Conservation (phyloP, 2,113 vertebrate species). For the Elephantulus edwardii region DNA sequence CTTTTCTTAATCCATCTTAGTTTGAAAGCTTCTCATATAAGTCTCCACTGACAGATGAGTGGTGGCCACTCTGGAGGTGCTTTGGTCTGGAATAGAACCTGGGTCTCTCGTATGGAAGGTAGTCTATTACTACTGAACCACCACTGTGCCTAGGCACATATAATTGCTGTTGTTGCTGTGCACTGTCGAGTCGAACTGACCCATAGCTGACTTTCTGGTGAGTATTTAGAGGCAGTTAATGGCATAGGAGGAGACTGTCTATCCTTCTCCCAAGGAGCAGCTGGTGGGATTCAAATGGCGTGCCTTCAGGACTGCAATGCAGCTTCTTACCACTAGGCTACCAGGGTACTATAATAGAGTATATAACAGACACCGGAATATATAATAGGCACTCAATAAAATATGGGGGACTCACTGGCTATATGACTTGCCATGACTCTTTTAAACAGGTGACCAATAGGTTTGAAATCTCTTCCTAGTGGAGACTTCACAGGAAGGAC, state of each 20-base stretch:
- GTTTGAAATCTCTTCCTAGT: not conserved
- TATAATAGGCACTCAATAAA: not conserved
- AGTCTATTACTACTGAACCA: not conserved
- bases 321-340: no score
- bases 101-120: not conserved
- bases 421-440: not conserved
- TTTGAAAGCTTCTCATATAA: not conserved
- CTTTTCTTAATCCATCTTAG: not conserved
- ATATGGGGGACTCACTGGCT: not conserved
- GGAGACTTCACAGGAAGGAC: not conserved
- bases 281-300: no score
- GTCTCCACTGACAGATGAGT: not conserved
- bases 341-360: no score
- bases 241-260: no score
- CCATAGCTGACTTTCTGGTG: no score
- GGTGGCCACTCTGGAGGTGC: no score
- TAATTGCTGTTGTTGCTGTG: no score
- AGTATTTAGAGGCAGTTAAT: no score
- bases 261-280: no score
- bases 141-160: not conserved
- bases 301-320: no score
- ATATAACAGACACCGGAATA: no score
- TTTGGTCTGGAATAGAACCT: not conserved
- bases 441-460: not conserved
- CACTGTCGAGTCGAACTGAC: no score